Evolutionary conservation across 2,888 invertebrate genomes (phyloP).

Genomic region (Athalia rosae): DNA sequence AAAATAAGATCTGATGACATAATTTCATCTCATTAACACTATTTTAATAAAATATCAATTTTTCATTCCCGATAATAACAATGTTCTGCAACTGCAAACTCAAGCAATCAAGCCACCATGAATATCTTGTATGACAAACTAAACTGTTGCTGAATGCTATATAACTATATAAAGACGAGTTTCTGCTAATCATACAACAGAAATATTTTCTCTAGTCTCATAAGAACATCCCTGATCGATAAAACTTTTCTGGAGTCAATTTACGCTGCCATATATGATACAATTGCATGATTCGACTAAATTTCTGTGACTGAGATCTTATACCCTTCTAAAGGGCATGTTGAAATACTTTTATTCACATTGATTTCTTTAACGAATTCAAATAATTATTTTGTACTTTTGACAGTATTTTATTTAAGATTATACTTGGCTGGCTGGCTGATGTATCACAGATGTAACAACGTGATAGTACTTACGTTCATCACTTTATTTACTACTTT

Average conservation of each 20-base stretch:
- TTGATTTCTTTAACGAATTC: constrained; percentile 45
- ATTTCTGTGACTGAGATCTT: constrained; percentile 44
- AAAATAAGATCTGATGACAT: background rate
- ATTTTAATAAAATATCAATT: no score
- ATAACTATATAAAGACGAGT: background rate
- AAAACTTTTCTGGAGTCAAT: background rate
- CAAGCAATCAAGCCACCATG: background rate
- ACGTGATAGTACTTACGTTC: constrained; percentile 42
- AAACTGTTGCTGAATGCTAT: background rate
- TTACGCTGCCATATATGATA: background rate
- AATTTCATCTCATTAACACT: background rate
- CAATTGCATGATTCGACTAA: constrained; percentile 27
- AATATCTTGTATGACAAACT: background rate
- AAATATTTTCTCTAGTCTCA: no score
- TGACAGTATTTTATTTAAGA: constrained; percentile 45
- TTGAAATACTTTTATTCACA: constrained; percentile 45
- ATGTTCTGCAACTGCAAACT: no score
- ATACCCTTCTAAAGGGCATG: constrained; percentile 41
- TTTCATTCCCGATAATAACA: no score
- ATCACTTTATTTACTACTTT: constrained; percentile 39
- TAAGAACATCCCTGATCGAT: background rate
- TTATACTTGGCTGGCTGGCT: constrained; percentile 46
- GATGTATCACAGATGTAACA: constrained; percentile 46
- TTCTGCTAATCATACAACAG: no score
- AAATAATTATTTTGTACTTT: constrained; percentile 45